A percentile compares a stretch with the other conserved stretches of the same genome.
These are phyloP conservation scores for Drosophila seclusa DNA, from an alignment of 2,888 invertebrate species.

Conservation along the genomic window DNA sequence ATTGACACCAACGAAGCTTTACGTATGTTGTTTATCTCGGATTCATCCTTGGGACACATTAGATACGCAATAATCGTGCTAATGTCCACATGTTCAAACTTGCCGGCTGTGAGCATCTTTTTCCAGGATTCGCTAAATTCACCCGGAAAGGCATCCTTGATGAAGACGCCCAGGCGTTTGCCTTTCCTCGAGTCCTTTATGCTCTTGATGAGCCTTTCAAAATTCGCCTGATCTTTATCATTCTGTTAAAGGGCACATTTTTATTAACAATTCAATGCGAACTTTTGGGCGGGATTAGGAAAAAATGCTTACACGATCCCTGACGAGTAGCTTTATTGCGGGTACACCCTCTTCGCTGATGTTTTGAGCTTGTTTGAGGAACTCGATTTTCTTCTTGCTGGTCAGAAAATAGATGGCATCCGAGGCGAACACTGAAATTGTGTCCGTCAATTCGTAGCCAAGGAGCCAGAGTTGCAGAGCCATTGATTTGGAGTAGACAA, in stretches of 20 bases:
- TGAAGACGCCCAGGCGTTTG: slow-evolving; percentile 94
- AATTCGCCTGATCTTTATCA: slow-evolving; percentile 97
- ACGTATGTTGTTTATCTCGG: slow-evolving; percentile 94
- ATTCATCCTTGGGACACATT: slow-evolving; percentile 97
- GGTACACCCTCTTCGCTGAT: slow-evolving; percentile 94
- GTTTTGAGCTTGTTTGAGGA: slow-evolving; percentile 94
- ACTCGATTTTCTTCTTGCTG: slow-evolving; percentile 99
- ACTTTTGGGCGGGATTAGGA: background rate
- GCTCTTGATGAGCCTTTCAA: slow-evolving; percentile 90
- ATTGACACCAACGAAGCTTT: slow-evolving; percentile 97
- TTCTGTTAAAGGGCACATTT: slow-evolving; percentile 85
- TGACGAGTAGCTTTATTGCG: slow-evolving; percentile 92
- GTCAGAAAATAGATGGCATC: slow-evolving; percentile 95
- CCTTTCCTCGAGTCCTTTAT: slow-evolving; percentile 96
- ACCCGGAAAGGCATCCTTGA: slow-evolving; percentile 96
- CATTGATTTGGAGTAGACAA: slow-evolving; percentile 98
- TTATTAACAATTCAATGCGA: background rate
- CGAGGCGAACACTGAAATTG: slow-evolving; percentile 95
- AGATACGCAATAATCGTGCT: slow-evolving; percentile 93
- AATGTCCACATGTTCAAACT: slow-evolving; percentile 94
- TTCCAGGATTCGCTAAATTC: slow-evolving; percentile 98
- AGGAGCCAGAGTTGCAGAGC: slow-evolving; percentile 99
- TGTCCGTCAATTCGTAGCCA: slow-evolving; percentile 98
- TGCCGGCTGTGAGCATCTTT: slow-evolving; percentile 89
- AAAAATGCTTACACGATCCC: slow-evolving; percentile 91